Base-by-base conservation (phyloP, 2,113 vertebrate species). In the Lontra canadensis region DNA sequence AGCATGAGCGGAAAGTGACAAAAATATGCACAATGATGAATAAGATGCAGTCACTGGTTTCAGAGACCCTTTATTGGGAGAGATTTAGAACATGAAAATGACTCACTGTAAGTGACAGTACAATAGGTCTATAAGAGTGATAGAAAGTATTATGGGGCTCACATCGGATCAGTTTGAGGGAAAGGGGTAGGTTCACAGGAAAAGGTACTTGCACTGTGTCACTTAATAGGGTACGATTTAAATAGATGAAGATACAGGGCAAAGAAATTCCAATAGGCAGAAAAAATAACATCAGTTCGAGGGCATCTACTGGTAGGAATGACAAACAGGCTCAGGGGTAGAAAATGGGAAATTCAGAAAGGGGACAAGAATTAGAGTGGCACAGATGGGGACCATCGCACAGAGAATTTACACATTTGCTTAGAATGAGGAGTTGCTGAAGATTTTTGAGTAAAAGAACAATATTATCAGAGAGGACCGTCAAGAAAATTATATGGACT, bases 311-410 rank as follows among this genome's bases (percentile, higher is more conserved):
- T 55, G 36, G 25, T 20, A 73, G 15, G 26, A 67, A 52, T 83
- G 79, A 65, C 15, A 92, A 88, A 87, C 25, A 52, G 49, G 21
- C n/a, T 55, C 31, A 78, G 7, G 69, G n/a, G 21, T 6, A 95
- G 80, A 39, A 97, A 94, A 96, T 63, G 31, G 57, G 71, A 52
- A 83, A 93, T 15, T 91, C 12, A 61, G 25, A 18, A 90, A 92
- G 17, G 47, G 6, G 67, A 63, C 17, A 6, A 42, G 85, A 91
- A 36, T n/a, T 39, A 76, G 39, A 79, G 59, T 42, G 34, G 34
- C 7, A 59, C 0, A 83, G 34, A 79, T 59, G 31, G 29, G 44
- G 25, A 39, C 12, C 12, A 47, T 6, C 17, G 2, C 3, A 76
- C 2, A 76, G 31, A 87, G 18, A 74, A 73, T 69, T 44, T 26